These are phyloP conservation scores for Pedetes capensis DNA, from an alignment of 2,113 vertebrate species.

Conservation along the genomic window DNA sequence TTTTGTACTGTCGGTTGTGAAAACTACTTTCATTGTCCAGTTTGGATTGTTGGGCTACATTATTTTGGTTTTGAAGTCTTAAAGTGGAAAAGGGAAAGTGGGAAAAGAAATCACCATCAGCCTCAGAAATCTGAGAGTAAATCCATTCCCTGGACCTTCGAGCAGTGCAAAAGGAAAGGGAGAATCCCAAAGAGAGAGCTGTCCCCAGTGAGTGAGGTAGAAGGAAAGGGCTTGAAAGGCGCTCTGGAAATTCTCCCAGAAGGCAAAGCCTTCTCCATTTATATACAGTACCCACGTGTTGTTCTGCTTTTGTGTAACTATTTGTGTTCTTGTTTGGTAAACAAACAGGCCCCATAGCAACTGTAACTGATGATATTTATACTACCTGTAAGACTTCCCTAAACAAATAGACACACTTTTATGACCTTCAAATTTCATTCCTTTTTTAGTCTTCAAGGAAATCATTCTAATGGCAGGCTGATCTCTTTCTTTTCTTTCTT, in stretches of 20 bases:
- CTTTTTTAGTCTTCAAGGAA: slow-evolving; percentile 69
- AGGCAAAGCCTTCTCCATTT: slow-evolving; percentile 46
- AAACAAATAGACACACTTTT: slow-evolving; percentile 75
- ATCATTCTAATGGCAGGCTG: background rate
- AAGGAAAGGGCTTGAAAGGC: background rate
- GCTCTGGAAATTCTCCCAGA: background rate
- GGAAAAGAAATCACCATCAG: background rate
- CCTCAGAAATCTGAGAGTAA: background rate
- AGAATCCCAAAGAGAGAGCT: background rate
- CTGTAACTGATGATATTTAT: slow-evolving; percentile 82
- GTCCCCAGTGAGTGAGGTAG: background rate
- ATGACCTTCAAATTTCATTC: slow-evolving; percentile 78
- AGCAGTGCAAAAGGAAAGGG: background rate
- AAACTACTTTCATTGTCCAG: background rate
- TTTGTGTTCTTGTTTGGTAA: slow-evolving; percentile 83
- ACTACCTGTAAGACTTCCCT: slow-evolving; percentile 82
- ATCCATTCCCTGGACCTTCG: background rate
- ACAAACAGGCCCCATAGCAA: slow-evolving; percentile 81
- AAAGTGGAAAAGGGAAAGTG: background rate
- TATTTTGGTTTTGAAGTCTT: background rate
- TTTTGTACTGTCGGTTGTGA: background rate
- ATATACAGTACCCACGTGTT: slow-evolving; percentile 70
- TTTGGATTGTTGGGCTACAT: background rate
- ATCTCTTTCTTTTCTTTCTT: background rate
- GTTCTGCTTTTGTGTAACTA: slow-evolving; percentile 80